These are phyloP conservation scores for Drosophila antonietae DNA, from an alignment of 2,888 invertebrate species.

Conservation along the genomic window DNA sequence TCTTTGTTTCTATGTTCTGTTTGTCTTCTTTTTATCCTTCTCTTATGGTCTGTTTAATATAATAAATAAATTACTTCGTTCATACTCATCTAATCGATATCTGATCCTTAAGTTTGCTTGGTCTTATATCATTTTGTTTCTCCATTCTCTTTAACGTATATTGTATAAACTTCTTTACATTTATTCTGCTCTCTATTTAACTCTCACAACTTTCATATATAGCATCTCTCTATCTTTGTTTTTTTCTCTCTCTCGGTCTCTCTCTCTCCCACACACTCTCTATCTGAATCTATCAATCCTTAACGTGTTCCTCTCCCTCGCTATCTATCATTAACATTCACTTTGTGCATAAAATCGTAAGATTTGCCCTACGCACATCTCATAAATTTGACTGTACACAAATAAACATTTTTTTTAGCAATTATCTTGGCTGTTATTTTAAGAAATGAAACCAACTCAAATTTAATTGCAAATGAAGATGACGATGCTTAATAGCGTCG, in stretches of 20 bases:
- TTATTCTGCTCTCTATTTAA: neutral
- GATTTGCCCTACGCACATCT: neutral
- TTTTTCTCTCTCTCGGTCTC: neutral
- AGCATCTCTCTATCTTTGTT: neutral
- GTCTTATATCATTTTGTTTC: neutral
- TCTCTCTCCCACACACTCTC: neutral
- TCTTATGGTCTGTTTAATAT: neutral
- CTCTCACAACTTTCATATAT: too few relatives aligned
- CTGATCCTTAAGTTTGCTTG: neutral
- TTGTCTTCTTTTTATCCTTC: neutral
- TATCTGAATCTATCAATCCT: neutral
- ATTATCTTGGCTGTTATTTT: conserved; percentile 4
- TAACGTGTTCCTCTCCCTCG: neutral
- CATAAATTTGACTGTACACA: neutral
- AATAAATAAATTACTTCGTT: neutral
- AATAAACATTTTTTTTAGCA: too few relatives aligned
- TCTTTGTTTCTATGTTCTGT: neutral
- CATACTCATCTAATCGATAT: too few relatives aligned
- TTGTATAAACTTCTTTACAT: neutral
- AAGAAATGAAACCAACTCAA: neutral
- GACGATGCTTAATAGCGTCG: conserved; percentile 11
- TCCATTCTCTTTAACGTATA: neutral
- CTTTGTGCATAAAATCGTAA: too few relatives aligned
- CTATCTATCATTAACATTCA: too few relatives aligned
- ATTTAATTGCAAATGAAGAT: neutral